A percentile compares a stretch with the other conserved stretches of the same genome.
phyloP scores from a whole-genome alignment of 2,888 invertebrate genomes.

The Parascotia fuliginaria region DNA sequence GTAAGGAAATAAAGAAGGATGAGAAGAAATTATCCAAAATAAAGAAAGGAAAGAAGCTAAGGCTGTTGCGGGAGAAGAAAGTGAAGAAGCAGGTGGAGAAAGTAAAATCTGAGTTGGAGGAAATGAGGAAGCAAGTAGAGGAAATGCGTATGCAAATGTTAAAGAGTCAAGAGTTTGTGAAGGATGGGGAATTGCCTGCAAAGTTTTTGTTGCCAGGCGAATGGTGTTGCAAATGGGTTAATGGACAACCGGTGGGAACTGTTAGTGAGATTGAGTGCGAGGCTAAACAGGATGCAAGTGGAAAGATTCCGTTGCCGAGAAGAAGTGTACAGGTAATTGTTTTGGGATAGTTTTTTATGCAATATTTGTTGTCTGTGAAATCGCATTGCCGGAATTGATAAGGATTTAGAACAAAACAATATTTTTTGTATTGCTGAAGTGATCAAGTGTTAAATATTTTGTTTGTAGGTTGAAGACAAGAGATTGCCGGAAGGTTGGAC shows the following conservation, averaged over 20 bases:
- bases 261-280: conserved; percentile 76
- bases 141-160: conserved; percentile 72
- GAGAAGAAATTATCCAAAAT: conserved; percentile 58
- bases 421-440: too few relatives aligned
- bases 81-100: conserved; percentile 72
- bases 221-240: conserved; percentile 89
- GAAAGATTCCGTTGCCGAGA: conserved; percentile 72
- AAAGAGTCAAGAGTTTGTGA: conserved; percentile 54
- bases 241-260: conserved; percentile 88
- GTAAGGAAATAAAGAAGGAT: conserved; percentile 23
- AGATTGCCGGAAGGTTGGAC: conserved; percentile 91
- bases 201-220: conserved; percentile 78
- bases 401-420: too few relatives aligned
- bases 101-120: conserved; percentile 68
- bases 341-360: too few relatives aligned
- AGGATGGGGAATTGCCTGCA: conserved; percentile 56
- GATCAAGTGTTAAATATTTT: too few relatives aligned
- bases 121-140: conserved; percentile 71
- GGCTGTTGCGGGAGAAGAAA: conserved; percentile 49
- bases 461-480: conserved; percentile 88
- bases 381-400: too few relatives aligned
- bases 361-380: background rate
- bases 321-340: conserved; percentile 70
- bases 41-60: conserved; percentile 53
- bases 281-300: conserved; percentile 62